A percentile compares a stretch with the other conserved stretches of the same genome.
These are phyloP conservation scores for Baronia brevicornis DNA, from an alignment of 2,888 invertebrate genomes.

Conservation along the genomic window DNA sequence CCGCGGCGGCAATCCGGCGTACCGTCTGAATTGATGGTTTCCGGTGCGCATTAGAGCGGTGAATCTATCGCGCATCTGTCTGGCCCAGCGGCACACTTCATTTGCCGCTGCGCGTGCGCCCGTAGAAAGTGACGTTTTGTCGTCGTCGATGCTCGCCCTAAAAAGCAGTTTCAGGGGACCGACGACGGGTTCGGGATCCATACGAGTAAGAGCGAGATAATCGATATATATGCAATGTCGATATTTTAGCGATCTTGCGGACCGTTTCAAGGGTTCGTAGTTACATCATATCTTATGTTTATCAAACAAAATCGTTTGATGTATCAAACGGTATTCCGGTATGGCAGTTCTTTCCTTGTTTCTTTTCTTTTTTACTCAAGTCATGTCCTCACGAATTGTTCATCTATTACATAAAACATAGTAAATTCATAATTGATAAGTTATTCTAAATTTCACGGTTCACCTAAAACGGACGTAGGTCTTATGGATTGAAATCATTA, in stretches of 20 bases:
- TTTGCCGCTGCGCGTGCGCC: conserved; percentile 65
- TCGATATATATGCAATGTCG: too few species aligned
- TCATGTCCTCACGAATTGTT: too few species aligned
- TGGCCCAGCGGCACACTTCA: conserved; percentile 68
- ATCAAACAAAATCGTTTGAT: too few species aligned
- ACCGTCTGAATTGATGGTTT: conserved; percentile 73
- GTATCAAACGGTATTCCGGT: too few species aligned
- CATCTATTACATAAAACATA: too few species aligned
- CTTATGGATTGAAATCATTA: too few species aligned
- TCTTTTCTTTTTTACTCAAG: too few species aligned
- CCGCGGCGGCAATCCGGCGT: conserved; percentile 65
- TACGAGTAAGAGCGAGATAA: conserved; percentile 17
- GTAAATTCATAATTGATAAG: too few species aligned
- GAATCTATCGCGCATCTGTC: conserved; percentile 66
- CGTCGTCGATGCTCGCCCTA: conserved; percentile 52
- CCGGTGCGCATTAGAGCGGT: conserved; percentile 64
- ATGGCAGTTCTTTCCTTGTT: too few species aligned
- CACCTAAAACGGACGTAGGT: too few species aligned
- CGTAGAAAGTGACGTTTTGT: conserved; percentile 69
- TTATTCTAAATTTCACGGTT: too few species aligned
- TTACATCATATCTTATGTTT: too few species aligned
- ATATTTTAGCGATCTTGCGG: conserved; percentile 33
- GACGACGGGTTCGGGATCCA: conserved; percentile 31
- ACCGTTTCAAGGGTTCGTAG: conserved; percentile 35
- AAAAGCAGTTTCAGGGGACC: conserved; percentile 41